These are phyloP conservation scores for Nestor notabilis DNA, from an alignment of 2,113 vertebrate genomes.

Conservation along the genomic window DNA sequence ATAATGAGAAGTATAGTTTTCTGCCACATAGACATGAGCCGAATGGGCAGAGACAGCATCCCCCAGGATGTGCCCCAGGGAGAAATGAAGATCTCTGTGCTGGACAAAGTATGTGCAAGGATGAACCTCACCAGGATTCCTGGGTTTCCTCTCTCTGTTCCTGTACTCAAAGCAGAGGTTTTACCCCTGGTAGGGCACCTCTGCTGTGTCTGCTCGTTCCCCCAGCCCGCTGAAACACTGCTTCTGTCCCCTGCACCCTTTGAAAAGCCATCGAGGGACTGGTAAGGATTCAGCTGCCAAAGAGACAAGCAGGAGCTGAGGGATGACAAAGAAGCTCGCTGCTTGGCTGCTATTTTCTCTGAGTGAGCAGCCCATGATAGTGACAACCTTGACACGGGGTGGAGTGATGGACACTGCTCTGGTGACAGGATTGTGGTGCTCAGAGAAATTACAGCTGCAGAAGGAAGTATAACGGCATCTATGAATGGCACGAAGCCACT, in stretches of 20 bases:
- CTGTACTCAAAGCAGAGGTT: background rate
- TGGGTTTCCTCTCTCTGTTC: background rate
- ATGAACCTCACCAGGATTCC: too few species aligned
- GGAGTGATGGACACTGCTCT: background rate
- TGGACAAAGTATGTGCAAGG: fast-evolving
- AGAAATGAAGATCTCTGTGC: too few species aligned
- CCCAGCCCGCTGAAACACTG: fast-evolving
- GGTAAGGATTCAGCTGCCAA: background rate
- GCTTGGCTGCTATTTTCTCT: background rate
- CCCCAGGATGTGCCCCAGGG: background rate
- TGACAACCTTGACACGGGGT: background rate
- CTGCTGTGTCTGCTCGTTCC: background rate
- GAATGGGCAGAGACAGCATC: too few species aligned
- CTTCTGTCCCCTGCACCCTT: background rate
- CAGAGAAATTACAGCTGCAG: background rate
- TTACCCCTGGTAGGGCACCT: fast-evolving
- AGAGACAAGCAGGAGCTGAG: background rate
- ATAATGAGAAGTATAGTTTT: background rate
- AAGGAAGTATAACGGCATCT: background rate
- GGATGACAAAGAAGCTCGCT: background rate
- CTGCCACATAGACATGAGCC: background rate
- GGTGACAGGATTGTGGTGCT: background rate
- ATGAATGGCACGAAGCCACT: background rate
- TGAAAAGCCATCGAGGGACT: background rate
- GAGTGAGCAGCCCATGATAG: background rate